Evolutionary conservation across 2,888 invertebrate species (phyloP).

Genomic region (Eupsilia transversa): DNA sequence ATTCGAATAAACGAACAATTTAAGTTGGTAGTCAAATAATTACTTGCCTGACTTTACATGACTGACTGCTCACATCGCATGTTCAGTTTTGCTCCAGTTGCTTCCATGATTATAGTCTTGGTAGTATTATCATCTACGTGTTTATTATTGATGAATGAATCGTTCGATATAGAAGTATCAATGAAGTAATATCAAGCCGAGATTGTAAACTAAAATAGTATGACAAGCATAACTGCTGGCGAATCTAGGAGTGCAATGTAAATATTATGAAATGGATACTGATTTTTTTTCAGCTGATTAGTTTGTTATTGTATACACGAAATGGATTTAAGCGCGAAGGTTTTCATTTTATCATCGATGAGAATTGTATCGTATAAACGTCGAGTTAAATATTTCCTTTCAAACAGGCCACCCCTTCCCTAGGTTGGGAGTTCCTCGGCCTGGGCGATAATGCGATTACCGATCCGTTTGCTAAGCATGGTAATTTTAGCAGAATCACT

Average conservation of each 20-base stretch:
- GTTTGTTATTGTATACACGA: not conserved
- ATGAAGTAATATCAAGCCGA: not conserved
- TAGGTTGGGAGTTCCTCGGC: constrained; percentile 1
- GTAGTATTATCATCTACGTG: not conserved
- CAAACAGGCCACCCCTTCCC: not conserved
- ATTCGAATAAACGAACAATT: too few species aligned
- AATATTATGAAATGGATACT: not conserved
- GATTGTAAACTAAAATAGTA: too few species aligned
- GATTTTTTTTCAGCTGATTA: constrained; percentile 6
- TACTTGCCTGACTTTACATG: not conserved
- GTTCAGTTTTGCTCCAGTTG: not conserved
- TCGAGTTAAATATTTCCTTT: constrained; percentile 12
- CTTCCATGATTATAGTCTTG: not conserved
- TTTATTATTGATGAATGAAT: not conserved
- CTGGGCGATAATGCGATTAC: not conserved
- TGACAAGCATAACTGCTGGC: not conserved
- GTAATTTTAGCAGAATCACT: not conserved
- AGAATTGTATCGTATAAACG: not conserved
- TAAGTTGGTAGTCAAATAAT: not conserved
- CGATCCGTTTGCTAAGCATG: not conserved
- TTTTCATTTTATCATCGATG: constrained; percentile 3
- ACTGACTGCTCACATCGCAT: not conserved
- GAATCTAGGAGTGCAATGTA: not conserved
- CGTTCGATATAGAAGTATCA: not conserved
- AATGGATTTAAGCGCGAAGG: constrained; percentile 3